These are phyloP conservation scores for Kobus ellipsiprymnus DNA, from an alignment of 2,113 vertebrate species.

Conservation along the genomic window DNA sequence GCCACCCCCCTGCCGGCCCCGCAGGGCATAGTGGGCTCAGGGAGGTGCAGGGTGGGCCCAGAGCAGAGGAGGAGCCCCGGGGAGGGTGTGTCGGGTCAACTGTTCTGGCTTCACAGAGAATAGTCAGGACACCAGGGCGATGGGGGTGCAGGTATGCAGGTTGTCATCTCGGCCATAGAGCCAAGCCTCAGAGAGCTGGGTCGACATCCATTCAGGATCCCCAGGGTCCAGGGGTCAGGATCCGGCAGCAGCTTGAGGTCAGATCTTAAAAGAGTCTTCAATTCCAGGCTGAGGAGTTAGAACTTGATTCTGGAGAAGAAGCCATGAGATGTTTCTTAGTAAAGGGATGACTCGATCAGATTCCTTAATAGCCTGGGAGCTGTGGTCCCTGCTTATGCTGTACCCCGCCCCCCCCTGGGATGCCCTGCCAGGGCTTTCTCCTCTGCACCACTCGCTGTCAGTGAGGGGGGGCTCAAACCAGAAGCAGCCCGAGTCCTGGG, in stretches of 20 bases:
- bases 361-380: neutral
- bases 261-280: neutral
- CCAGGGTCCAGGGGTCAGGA: neutral
- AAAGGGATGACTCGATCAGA: neutral
- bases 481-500: neutral
- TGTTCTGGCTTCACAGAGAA: neutral
- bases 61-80: neutral
- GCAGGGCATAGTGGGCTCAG: accelerated
- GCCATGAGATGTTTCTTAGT: neutral
- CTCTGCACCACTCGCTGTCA: neutral
- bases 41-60: neutral
- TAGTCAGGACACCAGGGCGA: accelerated
- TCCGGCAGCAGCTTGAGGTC: neutral
- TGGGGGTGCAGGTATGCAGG: neutral
- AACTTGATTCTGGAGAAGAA: neutral
- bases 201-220: no score
- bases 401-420: accelerated
- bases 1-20: no score
- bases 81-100: accelerated
- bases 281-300: neutral
- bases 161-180: neutral
- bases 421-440: neutral
- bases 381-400: no score
- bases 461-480: neutral
- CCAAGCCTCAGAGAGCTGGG: neutral